Base-by-base conservation (phyloP, 2,888 invertebrate genomes). In the Linyphia triangularis region DNA sequence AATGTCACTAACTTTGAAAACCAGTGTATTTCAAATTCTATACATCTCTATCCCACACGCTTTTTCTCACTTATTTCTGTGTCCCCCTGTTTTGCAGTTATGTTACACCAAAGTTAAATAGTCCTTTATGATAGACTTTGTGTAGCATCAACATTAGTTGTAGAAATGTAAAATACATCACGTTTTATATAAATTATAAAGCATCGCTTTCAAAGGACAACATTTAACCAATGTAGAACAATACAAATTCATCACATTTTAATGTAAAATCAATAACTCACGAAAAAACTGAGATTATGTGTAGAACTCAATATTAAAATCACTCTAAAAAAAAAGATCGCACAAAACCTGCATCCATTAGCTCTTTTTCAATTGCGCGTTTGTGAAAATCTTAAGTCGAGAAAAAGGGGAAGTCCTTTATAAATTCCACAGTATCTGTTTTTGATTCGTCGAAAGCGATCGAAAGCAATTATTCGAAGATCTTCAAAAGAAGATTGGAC, bases 381-480 rank as follows among this genome's bases (percentile, higher is more conserved):
- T 70, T 40, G 24, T 7, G 24, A 19, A 30, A 70, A 43, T 43
- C 24, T 9, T 19, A 19, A 26, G 43, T 43, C 16, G 24, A 24
- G 9, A 43, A 28, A 43, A 28, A 43, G 2, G 0, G 1, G 19
- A 61, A 5, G 19, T 75, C 40, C 24, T 61, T 63, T 24, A 59
- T 16, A 77, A 77, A 63, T 37, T 6, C 61, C 22, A 33, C 19
- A 33, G 51, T 51, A 69, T 51, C 67, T 57, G 57, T 57, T 51
- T 26, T 81, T 70, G 59, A 67, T 79, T 79, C 37, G 69, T 43
- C 26, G 33, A 33, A 70, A 33, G 57, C 57, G 67, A 81, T 81
- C 81, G 81, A 81, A 81, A 59, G 81, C 69, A 81, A 81, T 81
- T 81, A 81, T 57, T 59, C 24, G 51, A 51, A 59, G 57, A 59